A percentile compares a stretch with the other conserved stretches of the same genome.
Conservation (phyloP, 2,113 vertebrate genomes). For the Melozone crissalis region DNA sequence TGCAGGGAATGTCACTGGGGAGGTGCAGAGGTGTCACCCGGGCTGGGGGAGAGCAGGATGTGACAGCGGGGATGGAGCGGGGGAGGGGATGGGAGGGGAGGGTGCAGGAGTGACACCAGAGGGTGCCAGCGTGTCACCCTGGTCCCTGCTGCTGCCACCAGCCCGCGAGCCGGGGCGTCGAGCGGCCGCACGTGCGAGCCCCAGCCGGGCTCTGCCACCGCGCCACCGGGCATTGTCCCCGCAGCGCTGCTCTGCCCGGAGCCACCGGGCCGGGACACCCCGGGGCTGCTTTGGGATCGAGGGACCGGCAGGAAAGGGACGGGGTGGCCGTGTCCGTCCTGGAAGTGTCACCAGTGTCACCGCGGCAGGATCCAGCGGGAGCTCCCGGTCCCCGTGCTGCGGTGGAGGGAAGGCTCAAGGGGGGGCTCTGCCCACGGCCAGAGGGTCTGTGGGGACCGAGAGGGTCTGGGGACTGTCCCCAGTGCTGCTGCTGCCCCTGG, state of each 20-base stretch:
- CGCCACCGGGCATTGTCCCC: background rate
- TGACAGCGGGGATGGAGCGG: background rate
- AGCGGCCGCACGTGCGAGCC: background rate
- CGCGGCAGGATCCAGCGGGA: too few species aligned
- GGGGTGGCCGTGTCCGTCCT: background rate
- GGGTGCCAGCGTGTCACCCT: background rate
- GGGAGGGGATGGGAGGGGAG: background rate
- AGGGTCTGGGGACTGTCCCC: background rate
- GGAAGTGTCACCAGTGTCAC: background rate
- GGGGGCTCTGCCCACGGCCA: background rate
- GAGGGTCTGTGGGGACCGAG: rapidly evolving
- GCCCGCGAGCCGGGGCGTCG: background rate
- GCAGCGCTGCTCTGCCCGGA: rapidly evolving
- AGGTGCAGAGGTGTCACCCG: background rate
- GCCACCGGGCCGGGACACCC: background rate
- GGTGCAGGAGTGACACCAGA: background rate
- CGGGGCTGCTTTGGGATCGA: rapidly evolving
- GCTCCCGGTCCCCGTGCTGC: too few species aligned
- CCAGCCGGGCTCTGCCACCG: background rate
- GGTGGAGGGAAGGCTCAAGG: too few species aligned
- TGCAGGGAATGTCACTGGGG: background rate
- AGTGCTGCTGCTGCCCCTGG: background rate
- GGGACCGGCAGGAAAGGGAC: background rate
- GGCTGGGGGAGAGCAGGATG: background rate
- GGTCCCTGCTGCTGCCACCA: background rate